A percentile compares a stretch with the other conserved stretches of the same genome.
These are phyloP conservation scores for Phoeniculus purpureus DNA, from an alignment of 2,797 vertebrate genomes.

Conservation along the genomic window DNA sequence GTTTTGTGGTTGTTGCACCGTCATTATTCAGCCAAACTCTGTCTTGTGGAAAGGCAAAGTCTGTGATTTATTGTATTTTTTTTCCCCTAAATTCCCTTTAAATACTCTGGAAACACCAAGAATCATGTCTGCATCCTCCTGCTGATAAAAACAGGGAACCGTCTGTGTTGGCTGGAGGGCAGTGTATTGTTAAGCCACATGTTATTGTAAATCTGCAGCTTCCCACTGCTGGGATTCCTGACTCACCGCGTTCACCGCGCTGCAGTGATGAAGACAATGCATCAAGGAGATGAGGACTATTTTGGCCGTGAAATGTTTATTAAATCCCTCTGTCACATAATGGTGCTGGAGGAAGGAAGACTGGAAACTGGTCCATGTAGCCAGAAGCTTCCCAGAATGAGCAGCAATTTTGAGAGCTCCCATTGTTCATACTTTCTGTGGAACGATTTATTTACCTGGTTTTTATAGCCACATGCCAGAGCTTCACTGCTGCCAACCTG, in stretches of 20 bases:
- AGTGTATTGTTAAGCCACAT: background rate
- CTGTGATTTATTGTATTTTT: background rate
- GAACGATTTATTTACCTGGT: constrained; percentile 5
- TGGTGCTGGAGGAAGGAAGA: constrained; percentile 46
- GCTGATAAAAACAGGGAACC: background rate
- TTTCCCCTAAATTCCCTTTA: background rate
- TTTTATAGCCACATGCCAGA: background rate
- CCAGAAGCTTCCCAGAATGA: constrained; percentile 49
- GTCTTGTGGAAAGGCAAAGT: background rate
- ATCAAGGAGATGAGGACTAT: background rate
- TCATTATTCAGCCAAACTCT: background rate
- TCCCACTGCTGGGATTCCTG: constrained; percentile 43
- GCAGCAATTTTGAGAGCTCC: constrained; percentile 27
- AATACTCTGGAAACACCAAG: background rate
- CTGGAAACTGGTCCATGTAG: constrained; percentile 2
- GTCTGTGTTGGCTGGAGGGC: background rate
- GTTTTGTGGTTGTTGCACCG: background rate
- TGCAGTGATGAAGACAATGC: constrained; percentile 14
- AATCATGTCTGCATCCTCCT: background rate
- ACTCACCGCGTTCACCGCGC: constrained; percentile 13
- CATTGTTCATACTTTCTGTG: constrained; percentile 44
- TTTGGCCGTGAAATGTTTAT: constrained; percentile 16
- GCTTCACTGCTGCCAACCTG: background rate
- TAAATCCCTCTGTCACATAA: background rate
- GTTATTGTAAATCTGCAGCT: constrained; percentile 25